These are phyloP conservation scores for Callimorpha dominula DNA, from an alignment of 2,888 invertebrate genomes.

Conservation along the genomic window DNA sequence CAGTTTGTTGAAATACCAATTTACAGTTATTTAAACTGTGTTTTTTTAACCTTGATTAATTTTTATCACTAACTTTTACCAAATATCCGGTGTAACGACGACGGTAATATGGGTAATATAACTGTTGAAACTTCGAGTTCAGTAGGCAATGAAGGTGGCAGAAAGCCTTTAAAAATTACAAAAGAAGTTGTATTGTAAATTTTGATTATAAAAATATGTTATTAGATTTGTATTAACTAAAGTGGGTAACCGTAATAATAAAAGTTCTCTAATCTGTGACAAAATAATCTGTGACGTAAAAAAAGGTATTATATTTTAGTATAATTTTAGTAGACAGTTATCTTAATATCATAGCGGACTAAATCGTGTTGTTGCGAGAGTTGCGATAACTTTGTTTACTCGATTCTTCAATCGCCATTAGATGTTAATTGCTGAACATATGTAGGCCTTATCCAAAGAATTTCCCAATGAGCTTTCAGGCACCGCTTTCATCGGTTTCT, in stretches of 20 bases:
- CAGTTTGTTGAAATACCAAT: background rate
- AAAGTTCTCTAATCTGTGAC: background rate
- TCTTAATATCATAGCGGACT: background rate
- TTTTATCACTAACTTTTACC: background rate
- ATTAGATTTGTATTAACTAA: background rate
- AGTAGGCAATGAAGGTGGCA: slow-evolving; percentile 3
- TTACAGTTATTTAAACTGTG: slow-evolving; percentile 4
- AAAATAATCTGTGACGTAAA: no score
- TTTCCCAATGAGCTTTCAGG: no score
- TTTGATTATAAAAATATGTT: background rate
- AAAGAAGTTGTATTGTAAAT: background rate
- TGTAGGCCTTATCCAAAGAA: no score
- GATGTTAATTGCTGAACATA: no score
- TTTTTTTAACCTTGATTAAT: slow-evolving; percentile 10
- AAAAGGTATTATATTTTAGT: no score
- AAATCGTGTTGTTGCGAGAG: background rate
- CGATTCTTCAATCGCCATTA: background rate
- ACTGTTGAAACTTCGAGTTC: slow-evolving; percentile 1
- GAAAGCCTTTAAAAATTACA: slow-evolving; percentile 4
- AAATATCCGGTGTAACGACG: background rate
- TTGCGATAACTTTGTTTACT: background rate
- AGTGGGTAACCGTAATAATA: background rate
- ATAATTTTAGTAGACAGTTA: background rate
- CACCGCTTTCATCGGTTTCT: no score
- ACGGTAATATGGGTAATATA: background rate